phyloP scores from a whole-genome alignment of 2,888 invertebrate species.

The Hypselothyrea guttata region DNA sequence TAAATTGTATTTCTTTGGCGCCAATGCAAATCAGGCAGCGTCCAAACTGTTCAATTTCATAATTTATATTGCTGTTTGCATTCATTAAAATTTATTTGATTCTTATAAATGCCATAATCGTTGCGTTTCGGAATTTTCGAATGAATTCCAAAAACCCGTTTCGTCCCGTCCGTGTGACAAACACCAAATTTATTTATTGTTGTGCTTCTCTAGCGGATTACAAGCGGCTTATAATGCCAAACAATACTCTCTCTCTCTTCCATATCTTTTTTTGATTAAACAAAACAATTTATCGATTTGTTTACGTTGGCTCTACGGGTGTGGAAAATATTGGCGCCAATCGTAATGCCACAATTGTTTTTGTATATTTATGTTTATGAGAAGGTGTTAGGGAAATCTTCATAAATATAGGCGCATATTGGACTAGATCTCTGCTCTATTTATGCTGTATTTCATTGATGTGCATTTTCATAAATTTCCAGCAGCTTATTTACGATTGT shows the following conservation, averaged over 20 bases:
- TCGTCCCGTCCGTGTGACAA: constrained; percentile 12
- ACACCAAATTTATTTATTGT: constrained; percentile 43
- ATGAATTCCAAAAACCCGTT: constrained; percentile 48
- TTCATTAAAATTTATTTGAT: constrained; percentile 46
- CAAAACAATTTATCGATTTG: constrained; percentile 12
- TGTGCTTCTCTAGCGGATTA: constrained; percentile 46
- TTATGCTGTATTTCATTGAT: constrained; percentile 3
- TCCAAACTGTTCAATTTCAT: constrained; percentile 45
- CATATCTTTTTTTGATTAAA: constrained; percentile 13
- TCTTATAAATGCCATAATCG: neutral
- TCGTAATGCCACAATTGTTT: constrained; percentile 30
- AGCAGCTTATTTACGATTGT: neutral
- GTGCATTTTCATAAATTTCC: neutral
- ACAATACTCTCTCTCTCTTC: constrained; percentile 10
- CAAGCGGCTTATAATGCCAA: constrained; percentile 17
- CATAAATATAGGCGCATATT: constrained; percentile 2
- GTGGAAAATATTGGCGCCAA: constrained; percentile 28
- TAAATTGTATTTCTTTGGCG: constrained; percentile 57
- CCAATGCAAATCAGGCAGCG: constrained; percentile 67
- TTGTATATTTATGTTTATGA: constrained; percentile 6
- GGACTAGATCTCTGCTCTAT: constrained; percentile 6
- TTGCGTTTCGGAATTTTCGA: constrained; percentile 22
- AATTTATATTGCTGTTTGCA: constrained; percentile 66
- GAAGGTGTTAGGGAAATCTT: constrained; percentile 13
- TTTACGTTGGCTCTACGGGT: neutral